Evolutionary conservation across 2,888 invertebrate species (phyloP).

Genomic region (Ptycholaimellus sp.): DNA sequence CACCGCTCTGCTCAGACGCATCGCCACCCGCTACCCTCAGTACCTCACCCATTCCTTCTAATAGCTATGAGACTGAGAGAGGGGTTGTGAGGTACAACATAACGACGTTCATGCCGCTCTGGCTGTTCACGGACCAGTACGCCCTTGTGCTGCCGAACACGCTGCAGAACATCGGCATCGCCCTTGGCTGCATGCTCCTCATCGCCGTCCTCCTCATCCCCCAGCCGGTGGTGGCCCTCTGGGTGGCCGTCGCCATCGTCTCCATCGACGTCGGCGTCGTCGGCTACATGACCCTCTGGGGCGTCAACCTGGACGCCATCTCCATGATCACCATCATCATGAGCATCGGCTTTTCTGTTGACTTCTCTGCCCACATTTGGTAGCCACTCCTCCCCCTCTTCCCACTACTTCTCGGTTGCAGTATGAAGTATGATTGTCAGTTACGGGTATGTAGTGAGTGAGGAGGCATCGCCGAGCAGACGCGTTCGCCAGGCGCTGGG

Average conservation of each 20-base stretch:
- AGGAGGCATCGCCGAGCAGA: slow-evolving; percentile 9
- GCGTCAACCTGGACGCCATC: slow-evolving; percentile 52
- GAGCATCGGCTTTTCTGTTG: slow-evolving; percentile 88
- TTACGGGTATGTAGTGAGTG: slow-evolving; percentile 22
- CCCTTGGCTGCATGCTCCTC: slow-evolving; percentile 53
- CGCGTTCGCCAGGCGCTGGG: slow-evolving; percentile 64
- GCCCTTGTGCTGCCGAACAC: slow-evolving; percentile 24
- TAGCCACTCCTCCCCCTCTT: too few species aligned
- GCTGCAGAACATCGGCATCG: slow-evolving; percentile 22
- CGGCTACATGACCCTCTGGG: slow-evolving; percentile 87
- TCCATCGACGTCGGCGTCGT: slow-evolving; percentile 78
- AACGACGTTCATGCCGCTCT: slow-evolving; percentile 25
- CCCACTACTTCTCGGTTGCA: too few species aligned
- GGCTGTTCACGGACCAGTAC: slow-evolving; percentile 26
- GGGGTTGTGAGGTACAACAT: too few species aligned
- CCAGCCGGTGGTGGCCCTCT: slow-evolving; percentile 62
- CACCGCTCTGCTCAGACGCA: slow-evolving; percentile 15
- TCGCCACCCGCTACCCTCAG: slow-evolving; percentile 6
- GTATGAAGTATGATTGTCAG: slow-evolving; percentile 57
- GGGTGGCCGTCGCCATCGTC: slow-evolving; percentile 79
- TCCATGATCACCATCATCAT: slow-evolving; percentile 51
- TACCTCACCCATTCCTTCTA: too few species aligned
- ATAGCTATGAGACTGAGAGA: too few species aligned
- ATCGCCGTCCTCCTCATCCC: slow-evolving; percentile 79
- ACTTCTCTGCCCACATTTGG: slow-evolving; percentile 59